These are phyloP conservation scores for Dyspetes luteomarginatus DNA, from an alignment of 2,888 invertebrate species.

Conservation along the genomic window DNA sequence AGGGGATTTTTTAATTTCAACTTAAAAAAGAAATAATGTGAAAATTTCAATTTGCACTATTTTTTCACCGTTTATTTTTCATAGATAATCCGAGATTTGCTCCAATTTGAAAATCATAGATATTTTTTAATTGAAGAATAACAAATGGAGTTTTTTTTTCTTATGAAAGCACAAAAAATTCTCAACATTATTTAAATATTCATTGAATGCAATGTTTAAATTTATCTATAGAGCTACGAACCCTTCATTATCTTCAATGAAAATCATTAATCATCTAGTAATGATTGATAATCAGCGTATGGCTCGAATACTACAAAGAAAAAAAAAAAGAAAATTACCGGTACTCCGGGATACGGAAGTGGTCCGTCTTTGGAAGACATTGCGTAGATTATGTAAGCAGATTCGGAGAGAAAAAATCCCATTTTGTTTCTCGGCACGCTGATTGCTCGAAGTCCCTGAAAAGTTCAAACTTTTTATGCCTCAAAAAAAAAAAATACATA, in stretches of 20 bases:
- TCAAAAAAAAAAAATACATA: background rate
- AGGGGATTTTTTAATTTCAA: no score
- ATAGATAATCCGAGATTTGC: no score
- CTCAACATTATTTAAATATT: no score
- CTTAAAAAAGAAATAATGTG: no score
- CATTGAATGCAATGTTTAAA: conserved; percentile 21
- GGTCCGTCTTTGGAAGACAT: conserved; percentile 79
- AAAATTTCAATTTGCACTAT: no score
- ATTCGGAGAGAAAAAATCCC: conserved; percentile 79
- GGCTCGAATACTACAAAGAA: background rate
- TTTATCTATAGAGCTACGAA: no score
- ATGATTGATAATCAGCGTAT: background rate
- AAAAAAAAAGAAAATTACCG: conserved; percentile 66
- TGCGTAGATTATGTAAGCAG: conserved; percentile 81
- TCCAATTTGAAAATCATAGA: no score
- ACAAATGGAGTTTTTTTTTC: no score
- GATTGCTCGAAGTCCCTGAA: conserved; percentile 79
- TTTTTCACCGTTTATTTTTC: no score
- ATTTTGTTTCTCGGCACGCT: conserved; percentile 78
- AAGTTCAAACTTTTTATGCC: conserved; percentile 16
- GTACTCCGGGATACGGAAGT: conserved; percentile 81
- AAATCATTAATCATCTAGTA: background rate
- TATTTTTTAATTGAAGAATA: no score
- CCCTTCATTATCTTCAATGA: conserved; percentile 25
- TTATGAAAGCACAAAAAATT: no score